Base-by-base conservation (phyloP, 2,888 invertebrate genomes). In the Ceramica pisi region DNA sequence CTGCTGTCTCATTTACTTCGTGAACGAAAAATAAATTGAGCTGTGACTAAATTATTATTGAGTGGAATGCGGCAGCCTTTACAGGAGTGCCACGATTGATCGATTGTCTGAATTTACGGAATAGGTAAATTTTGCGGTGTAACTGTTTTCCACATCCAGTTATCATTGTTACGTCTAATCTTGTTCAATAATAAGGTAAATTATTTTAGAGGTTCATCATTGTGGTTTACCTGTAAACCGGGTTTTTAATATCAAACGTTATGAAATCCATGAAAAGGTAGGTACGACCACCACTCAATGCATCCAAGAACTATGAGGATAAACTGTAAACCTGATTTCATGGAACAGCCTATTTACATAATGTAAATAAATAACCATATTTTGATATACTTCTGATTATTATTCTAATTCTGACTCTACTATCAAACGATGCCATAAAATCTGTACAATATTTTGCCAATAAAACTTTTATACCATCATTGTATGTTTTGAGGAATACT, bases 1-100 rank as follows among this genome's bases (percentile, higher is more conserved):
- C 79, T 80, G 75, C 78, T 84, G 90, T 90, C 88, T 87, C 86
- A 87, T 88, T 88, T 87, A 87, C 83, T 80, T 76, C 74, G 66
- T 66, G 59, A 77, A 81, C 76, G 72, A 79, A 85, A 87, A 81
- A 80, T 83, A 83, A 75, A 88, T 83, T 77, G 83, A 78, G 21
- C 48, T 71, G 67, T 72, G 67, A 70, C 68, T 80, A 66, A 59
- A 66, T 79, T 75, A 71, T 82, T 75, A 70, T 70, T 51, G 66
- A 75, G 59, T 76, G 62, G 81, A 80, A 84, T 78, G 77, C 67
- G 66, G 26, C 26, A 59, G 65, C 72, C 71, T 78, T 80, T 50
- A 53, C 51, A 14, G 55, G 73, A 77, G 59, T 65, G 67, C n/a
- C 55, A 3, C 41, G 10, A 31, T 57, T 71, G 67, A 71, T 64